A percentile compares a stretch with the other conserved stretches of the same genome.
phyloP scores from a whole-genome alignment of 2,888 invertebrate species.

The Drosophila kuntzei region DNA sequence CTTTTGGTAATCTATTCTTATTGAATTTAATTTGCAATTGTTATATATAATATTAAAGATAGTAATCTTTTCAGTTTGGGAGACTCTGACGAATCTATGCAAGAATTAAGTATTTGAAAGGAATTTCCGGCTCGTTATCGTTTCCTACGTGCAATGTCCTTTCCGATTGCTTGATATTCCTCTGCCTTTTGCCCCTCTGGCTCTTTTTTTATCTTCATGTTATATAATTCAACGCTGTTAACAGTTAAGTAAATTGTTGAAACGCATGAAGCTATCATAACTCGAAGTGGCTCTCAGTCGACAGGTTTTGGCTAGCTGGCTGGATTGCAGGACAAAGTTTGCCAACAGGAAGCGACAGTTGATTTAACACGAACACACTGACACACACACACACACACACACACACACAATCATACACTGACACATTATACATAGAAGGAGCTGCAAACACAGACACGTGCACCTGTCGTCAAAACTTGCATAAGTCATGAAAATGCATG shows the following conservation, averaged over 20 bases:
- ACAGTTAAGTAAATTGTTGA: constrained; percentile 67
- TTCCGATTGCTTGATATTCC: neutral
- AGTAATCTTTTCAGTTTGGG: neutral
- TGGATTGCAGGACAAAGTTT: constrained; percentile 68
- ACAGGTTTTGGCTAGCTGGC: constrained; percentile 30
- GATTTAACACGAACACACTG: constrained; percentile 67
- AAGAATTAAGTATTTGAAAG: constrained; percentile 1
- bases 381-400: constrained; percentile 12
- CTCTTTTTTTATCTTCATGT: neutral
- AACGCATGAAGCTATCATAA: constrained; percentile 70
- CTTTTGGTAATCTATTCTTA: neutral
- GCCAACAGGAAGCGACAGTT: constrained; percentile 76
- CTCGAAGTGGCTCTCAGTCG: constrained; percentile 50
- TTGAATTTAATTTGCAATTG: neutral
- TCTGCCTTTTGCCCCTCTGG: neutral
- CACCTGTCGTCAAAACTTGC: constrained; percentile 78
- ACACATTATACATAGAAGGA: constrained; percentile 7
- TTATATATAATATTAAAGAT: neutral
- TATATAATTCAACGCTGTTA: constrained; percentile 35
- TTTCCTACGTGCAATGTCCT: constrained; percentile 4
- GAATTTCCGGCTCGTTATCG: constrained; percentile 26
- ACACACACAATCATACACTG: constrained; percentile 1
- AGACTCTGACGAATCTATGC: neutral
- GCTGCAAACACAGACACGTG: constrained; percentile 47
- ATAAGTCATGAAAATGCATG: constrained; percentile 75